Evolutionary conservation across 2,888 invertebrate genomes (phyloP).

Genomic region (Psococerastis gibbosa): DNA sequence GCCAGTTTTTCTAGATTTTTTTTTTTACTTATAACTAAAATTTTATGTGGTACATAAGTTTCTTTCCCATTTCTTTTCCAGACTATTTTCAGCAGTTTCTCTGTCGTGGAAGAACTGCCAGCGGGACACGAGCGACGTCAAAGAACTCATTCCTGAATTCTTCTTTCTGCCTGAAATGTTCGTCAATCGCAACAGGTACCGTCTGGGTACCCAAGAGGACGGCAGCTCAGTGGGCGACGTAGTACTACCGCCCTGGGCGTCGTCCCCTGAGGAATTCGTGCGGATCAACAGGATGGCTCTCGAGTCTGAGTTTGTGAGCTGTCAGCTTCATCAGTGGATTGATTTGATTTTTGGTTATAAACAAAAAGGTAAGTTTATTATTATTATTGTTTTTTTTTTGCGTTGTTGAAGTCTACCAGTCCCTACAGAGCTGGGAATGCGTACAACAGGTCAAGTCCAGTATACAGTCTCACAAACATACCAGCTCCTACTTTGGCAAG

Average conservation of each 20-base stretch:
- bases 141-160: constrained; percentile 97
- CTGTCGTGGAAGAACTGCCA: constrained; percentile 98
- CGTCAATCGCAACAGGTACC: constrained; percentile 67
- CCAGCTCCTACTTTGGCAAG: too few species aligned
- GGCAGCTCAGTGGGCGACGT: constrained; percentile 61
- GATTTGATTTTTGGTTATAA: constrained; percentile 99
- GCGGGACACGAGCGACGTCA: constrained; percentile 96
- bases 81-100: constrained; percentile 86
- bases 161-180: constrained; percentile 99
- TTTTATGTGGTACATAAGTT: too few species aligned
- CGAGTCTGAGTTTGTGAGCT: constrained; percentile 98
- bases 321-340: constrained; percentile 99
- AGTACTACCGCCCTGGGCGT: constrained; percentile 91
- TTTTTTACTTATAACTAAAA: too few species aligned
- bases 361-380: constrained; percentile 69
- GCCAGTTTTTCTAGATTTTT: too few species aligned
- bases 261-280: constrained; percentile 93
- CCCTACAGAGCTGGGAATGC: too few species aligned
- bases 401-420: too few species aligned
- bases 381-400: too few species aligned
- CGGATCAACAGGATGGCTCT: constrained; percentile 95
- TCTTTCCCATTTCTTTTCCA: constrained; percentile 19
- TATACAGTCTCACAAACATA: too few species aligned
- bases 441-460: too few species aligned
- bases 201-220: constrained; percentile 77